phyloP scores from a whole-genome alignment of 1,140 invertebrate genomes.

The Triops cancriformis region DNA sequence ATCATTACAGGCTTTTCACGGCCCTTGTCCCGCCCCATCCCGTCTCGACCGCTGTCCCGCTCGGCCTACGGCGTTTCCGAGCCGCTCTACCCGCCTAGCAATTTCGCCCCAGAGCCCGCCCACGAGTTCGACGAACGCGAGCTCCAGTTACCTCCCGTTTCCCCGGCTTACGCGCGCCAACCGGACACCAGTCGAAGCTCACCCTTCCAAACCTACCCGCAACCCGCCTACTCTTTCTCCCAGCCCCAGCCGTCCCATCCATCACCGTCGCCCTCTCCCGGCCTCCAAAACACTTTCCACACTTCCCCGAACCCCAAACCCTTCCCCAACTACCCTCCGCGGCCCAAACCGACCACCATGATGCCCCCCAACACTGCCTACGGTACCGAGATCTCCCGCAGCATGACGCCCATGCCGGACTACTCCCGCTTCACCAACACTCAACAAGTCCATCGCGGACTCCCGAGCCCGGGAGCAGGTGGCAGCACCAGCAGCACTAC shows the following conservation, averaged over 20 bases:
- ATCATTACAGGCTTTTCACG: constrained; percentile 12
- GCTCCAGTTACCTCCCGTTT: constrained; percentile 23
- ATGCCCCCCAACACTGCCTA: constrained; percentile 6
- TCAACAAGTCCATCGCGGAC: constrained; percentile 1
- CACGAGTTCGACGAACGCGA: constrained; percentile 13
- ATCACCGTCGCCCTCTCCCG: not conserved
- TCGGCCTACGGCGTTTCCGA: not conserved
- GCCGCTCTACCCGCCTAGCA: not conserved
- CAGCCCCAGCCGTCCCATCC: not conserved
- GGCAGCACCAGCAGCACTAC: constrained; percentile 18
- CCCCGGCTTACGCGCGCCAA: not conserved
- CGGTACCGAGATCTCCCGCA: not conserved
- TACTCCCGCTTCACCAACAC: not conserved
- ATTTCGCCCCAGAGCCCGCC: constrained; percentile 15
- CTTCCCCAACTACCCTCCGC: not conserved
- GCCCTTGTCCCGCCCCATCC: constrained; percentile 16
- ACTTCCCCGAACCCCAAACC: not conserved
- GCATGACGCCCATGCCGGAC: constrained; percentile 16
- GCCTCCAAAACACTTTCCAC: not conserved
- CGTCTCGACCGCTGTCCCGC: constrained; percentile 13
- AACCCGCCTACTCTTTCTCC: not conserved
- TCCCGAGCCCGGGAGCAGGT: not conserved
- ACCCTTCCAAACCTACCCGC: not conserved
- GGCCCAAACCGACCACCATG: constrained; percentile 10
- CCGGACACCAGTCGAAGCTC: not conserved